These are phyloP conservation scores for Sakesphorus luctuosus DNA, from an alignment of 2,113 vertebrate genomes.

Conservation along the genomic window DNA sequence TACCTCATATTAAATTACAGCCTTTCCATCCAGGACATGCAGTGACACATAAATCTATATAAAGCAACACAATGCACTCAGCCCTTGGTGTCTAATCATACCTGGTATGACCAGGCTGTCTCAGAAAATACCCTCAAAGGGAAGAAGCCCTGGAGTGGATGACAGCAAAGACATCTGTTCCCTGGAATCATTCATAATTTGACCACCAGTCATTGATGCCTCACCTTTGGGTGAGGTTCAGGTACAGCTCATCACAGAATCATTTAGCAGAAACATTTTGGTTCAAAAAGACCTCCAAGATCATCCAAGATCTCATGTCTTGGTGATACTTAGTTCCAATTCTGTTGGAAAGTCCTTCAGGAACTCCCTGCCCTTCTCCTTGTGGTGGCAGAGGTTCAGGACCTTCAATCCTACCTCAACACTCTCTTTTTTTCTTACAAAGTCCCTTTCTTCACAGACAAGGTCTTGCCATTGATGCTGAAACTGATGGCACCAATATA, in stretches of 20 bases:
- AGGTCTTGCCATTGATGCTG: neutral
- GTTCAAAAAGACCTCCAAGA: neutral
- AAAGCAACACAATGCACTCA: neutral
- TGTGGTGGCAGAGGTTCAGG: neutral
- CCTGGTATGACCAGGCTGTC: fast-evolving
- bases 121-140: neutral
- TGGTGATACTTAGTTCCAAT: neutral
- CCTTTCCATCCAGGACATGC: neutral
- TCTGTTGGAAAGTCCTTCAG: neutral
- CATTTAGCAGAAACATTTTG: neutral
- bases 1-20: neutral
- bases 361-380: neutral
- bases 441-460: neutral
- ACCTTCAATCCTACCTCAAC: neutral
- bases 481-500: neutral
- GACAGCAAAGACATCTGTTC: neutral
- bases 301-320: neutral
- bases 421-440: neutral
- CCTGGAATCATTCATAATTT: fast-evolving
- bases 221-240: neutral
- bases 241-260: neutral
- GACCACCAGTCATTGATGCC: fast-evolving
- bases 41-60: neutral
- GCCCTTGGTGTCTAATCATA: neutral
- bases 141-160: neutral